Conservation (phyloP, 1,140 invertebrate species). For the Melitaea cinxia region DNA sequence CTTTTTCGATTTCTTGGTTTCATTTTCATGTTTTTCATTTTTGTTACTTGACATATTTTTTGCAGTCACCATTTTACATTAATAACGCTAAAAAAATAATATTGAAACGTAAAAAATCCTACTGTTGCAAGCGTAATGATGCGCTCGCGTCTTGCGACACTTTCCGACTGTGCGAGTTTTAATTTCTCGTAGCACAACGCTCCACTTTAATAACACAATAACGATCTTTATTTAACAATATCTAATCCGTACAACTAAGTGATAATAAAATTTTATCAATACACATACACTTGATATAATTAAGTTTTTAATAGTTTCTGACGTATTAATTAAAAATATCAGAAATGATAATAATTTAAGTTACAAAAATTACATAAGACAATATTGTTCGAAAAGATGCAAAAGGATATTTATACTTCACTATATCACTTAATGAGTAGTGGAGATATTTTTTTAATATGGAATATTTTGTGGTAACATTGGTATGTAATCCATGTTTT, state of each 20-base stretch:
- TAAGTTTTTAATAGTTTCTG: no score
- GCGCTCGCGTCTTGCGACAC: constrained; percentile 38
- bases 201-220: constrained; percentile 37
- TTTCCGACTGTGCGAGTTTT: constrained; percentile 36
- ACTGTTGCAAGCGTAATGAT: constrained; percentile 1
- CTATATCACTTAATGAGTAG: no score
- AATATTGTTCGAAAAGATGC: no score
- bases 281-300: neutral
- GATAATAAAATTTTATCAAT: constrained; percentile 1
- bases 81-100: neutral
- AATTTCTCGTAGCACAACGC: constrained; percentile 32
- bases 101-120: neutral
- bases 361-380: no score
- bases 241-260: constrained; percentile 28
- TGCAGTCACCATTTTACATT: constrained; percentile 36
- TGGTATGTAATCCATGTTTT: no score
- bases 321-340: neutral
- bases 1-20: constrained; percentile 41
- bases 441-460: no score
- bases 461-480: no score
- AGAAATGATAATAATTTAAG: no score
- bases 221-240: constrained; percentile 47
- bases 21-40: constrained; percentile 33
- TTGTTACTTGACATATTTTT: constrained; percentile 29
- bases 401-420: no score